A percentile compares a stretch with the other conserved stretches of the same genome.
Conservation (phyloP, 2,888 invertebrate genomes). For the Pasiphila rectangulata region DNA sequence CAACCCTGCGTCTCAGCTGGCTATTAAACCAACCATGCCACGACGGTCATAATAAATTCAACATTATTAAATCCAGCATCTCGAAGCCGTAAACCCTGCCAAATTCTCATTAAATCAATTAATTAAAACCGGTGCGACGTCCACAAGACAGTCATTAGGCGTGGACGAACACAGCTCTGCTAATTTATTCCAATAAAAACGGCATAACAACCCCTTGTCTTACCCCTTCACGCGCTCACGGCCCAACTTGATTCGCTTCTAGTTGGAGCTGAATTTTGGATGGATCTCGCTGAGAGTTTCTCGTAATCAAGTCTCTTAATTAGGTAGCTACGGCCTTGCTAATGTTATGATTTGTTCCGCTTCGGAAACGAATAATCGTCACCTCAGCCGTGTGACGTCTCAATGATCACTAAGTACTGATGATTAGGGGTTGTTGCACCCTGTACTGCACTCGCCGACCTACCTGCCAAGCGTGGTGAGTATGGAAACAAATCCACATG, state of each 20-base stretch:
- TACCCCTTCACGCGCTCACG: constrained; percentile 32
- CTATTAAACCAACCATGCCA: no score
- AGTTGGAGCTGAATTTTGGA: constrained; percentile 5
- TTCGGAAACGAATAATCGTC: no score
- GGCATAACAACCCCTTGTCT: constrained; percentile 39
- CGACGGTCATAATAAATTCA: no score
- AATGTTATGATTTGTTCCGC: no score
- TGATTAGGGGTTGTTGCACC: no score
- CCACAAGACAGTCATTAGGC: constrained; percentile 70
- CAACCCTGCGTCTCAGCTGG: no score
- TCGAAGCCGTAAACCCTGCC: constrained; percentile 30
- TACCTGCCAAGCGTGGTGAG: no score
- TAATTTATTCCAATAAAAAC: constrained; percentile 75
- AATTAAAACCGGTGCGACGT: constrained; percentile 58
- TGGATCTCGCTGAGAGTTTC: not conserved
- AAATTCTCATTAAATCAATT: constrained; percentile 56
- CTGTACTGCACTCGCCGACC: no score
- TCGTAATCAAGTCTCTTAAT: constrained; percentile 1
- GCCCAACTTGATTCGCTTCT: constrained; percentile 13
- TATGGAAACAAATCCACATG: no score
- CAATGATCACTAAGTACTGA: no score
- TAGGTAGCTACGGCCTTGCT: not conserved
- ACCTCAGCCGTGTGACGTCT: no score
- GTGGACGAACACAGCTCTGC: constrained; percentile 59
- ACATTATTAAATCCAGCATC: no score